These are phyloP conservation scores for Doris montereyensis DNA, from an alignment of 2,888 invertebrate genomes.

Conservation along the genomic window DNA sequence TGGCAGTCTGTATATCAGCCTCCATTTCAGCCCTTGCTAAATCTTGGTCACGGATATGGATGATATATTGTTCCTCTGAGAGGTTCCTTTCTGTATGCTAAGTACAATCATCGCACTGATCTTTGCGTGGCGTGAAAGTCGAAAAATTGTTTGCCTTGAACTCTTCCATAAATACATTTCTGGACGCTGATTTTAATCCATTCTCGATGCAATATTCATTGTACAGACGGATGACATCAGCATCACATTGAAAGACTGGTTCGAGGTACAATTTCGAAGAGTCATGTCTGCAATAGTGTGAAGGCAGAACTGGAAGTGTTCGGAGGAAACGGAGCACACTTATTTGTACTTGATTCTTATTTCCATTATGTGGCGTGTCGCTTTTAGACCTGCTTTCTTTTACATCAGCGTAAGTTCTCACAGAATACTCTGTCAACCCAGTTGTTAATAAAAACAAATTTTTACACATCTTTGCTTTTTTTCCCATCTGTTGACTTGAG, in stretches of 20 bases:
- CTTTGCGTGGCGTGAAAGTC: neutral
- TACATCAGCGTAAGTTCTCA: too few species aligned
- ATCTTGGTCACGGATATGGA: conserved; percentile 4
- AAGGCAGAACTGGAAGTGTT: neutral
- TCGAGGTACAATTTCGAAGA: neutral
- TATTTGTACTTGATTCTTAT: neutral
- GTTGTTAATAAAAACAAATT: too few species aligned
- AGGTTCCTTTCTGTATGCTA: neutral
- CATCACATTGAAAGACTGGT: neutral
- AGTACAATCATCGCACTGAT: neutral
- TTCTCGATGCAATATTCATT: neutral
- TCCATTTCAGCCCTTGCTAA: conserved; percentile 6
- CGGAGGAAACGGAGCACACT: neutral
- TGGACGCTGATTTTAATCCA: neutral
- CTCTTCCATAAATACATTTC: neutral
- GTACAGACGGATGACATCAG: neutral
- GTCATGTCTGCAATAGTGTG: neutral
- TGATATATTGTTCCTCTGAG: neutral
- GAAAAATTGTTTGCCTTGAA: too few species aligned
- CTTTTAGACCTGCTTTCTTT: too few species aligned
- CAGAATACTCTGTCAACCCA: too few species aligned
- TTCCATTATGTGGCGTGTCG: too few species aligned
- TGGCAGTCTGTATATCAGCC: neutral
- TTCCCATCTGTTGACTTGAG: too few species aligned
- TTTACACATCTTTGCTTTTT: too few species aligned